These are phyloP conservation scores for Grammatotria lemairii DNA, from an alignment of 2,113 vertebrate species.

Conservation along the genomic window DNA sequence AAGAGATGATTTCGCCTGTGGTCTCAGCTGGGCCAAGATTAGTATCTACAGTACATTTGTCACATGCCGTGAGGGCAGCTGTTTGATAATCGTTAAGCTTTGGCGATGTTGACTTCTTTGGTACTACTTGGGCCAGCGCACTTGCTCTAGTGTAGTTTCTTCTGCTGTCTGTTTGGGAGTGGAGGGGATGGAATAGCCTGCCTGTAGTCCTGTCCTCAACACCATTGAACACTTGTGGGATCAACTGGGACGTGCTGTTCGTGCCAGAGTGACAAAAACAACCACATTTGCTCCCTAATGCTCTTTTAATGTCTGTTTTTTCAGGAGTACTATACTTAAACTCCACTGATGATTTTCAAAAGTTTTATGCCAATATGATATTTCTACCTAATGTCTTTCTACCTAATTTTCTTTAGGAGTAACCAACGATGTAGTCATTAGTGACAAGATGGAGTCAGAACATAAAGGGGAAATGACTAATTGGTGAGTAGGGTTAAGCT, in stretches of 20 bases:
- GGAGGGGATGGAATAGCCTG: not conserved
- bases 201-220: not conserved
- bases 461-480: constrained; percentile 65
- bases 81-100: not conserved
- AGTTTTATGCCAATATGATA: not conserved
- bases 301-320: not conserved
- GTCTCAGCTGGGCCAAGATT: not conserved
- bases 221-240: not conserved
- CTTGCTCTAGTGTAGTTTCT: not conserved
- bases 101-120: not conserved
- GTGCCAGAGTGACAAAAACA: not conserved
- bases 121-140: not conserved
- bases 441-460: constrained; percentile 53
- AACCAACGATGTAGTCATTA: constrained; percentile 66
- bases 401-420: constrained; percentile 67
- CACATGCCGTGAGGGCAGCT: not conserved
- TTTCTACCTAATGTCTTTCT: not conserved
- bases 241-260: not conserved
- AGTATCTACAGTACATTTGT: not conserved
- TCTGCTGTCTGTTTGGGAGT: not conserved
- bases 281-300: not conserved
- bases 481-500: constrained; percentile 68
- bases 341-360: not conserved
- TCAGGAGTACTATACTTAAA: not conserved
- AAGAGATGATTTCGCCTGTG: not conserved